Evolutionary conservation across 2,797 vertebrate genomes (phyloP), one percentile per base, ranked within the genome.

Genomic region (Myripristis jacobus): DNA sequence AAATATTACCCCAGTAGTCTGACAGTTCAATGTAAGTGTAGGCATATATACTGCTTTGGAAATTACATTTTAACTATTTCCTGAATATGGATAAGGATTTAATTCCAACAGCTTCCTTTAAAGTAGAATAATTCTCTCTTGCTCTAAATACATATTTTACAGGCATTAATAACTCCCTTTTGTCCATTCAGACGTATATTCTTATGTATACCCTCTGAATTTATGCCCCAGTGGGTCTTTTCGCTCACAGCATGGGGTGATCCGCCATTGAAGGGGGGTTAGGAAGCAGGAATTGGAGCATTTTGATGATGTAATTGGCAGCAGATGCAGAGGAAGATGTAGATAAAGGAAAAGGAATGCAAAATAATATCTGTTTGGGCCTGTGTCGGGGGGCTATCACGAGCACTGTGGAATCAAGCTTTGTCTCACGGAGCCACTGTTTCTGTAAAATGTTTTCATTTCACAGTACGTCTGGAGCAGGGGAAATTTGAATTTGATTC

Each of bases 311-410:
- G 92, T 89, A 90, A 93, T 87, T 87, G 87, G 87, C 86, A 90
- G 90, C 89, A 90, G 88, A 92, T 89, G 89, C 56, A 1, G 73
- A 88, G 91, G 83, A 91, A 88, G 89, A 91, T 81, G 74, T 81
- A 89, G 87, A 90, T 86, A 90, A 89, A 90, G 81, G 64, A 88
- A 79, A 80, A 90, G 82, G 91, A 93, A 91, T 92, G 90, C 88
- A 85, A 89, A 92, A 91, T 92, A 90, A 88, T 86, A 89, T 91
- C 74, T 88, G 92, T 89, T 90, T 85, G 89, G 88, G 87, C 91
- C 91, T 80, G 89, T 80, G 82, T 76, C 19, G 10, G 43, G 58
- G 67, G 87, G 70, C 81, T 83, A 85, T 89, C 89, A 75, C 38
- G 56, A 79, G 75, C 59, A 52, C 53, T 51, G 67, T 80, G 67